Evolutionary conservation across 2,888 invertebrate genomes (phyloP).

Genomic region (Bimastos eiseni): DNA sequence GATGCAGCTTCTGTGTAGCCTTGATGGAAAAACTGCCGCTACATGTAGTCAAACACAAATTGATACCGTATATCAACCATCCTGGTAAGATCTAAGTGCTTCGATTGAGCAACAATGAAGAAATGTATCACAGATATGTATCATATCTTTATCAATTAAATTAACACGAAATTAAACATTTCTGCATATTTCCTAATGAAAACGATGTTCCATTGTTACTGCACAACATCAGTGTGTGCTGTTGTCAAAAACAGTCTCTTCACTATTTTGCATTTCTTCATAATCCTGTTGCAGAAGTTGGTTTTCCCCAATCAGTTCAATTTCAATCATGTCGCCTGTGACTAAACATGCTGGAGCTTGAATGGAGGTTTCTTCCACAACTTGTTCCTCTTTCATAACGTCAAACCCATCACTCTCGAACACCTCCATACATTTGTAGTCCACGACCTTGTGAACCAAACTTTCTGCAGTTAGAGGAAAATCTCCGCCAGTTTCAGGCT

Average conservation of each 20-base stretch:
- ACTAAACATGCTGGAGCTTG: background rate
- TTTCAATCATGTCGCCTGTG: background rate
- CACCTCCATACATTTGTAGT: slow-evolving; percentile 8
- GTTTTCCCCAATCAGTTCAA: background rate
- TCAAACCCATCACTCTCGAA: background rate
- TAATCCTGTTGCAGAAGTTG: background rate
- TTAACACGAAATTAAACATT: background rate
- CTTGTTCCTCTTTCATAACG: background rate
- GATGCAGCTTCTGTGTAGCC: too few relatives aligned
- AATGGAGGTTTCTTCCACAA: slow-evolving; percentile 18
- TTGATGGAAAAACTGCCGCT: too few relatives aligned
- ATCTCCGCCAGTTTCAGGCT: background rate
- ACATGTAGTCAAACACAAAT: too few relatives aligned
- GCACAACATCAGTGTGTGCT: background rate
- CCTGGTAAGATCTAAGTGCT: too few relatives aligned
- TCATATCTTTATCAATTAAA: background rate
- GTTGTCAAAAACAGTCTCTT: background rate
- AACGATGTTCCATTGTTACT: background rate
- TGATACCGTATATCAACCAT: too few relatives aligned
- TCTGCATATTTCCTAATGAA: background rate
- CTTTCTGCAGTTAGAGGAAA: background rate
- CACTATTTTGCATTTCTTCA: background rate
- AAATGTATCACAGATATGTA: background rate
- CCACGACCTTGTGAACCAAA: background rate
- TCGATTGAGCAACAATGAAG: background rate